Evolutionary conservation across 2,888 invertebrate genomes (phyloP), one percentile per base, ranked within the genome.

Genomic region (Elysia crispata): DNA sequence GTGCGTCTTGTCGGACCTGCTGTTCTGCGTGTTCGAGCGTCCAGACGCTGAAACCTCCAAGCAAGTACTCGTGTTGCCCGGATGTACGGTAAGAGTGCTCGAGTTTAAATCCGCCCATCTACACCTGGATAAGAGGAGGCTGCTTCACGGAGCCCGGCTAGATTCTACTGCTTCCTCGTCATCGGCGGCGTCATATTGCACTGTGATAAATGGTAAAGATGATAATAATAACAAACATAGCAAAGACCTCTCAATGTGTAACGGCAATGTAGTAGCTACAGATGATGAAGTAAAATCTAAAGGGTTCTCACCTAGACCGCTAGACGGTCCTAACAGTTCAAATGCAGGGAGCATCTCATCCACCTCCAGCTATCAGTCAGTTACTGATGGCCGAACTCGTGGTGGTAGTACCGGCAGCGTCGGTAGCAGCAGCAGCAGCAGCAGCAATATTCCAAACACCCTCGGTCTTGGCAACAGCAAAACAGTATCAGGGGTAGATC

Each of bases 1-100:
- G 89, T 86, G 88, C 79, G 85, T 87, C 8, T 82, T 89, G 15
- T 86, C 86, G 11, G 88, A 88, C 62, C 87, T 88, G 86, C 64
- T 87, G 54, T 86, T 90, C 60, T 89, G 89, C 81, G 85, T 89
- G 1, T 90, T 88, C 73, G 87, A 87, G 33, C 81, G 75, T 23
- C 81, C 88, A 23, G 82, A 82, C 8, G 73, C 86, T 0, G 83
- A 85, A 28, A 84, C 82, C 23, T 86, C 89, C 18, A 81, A 80
- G 8, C 86, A 86, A n/a, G 86, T 88, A 1, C 28, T 89, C 49
- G 70, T 87, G 8, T 80, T 90, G 20, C 89, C 89, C 5, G 87
- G 88, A 54, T 89, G 88, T 79, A 84, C 84, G 30, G 85, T 89
- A 1, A 81, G 87, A 11, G 85, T 85, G 1, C 80, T 89, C 5